Conservation (phyloP, 2,797 vertebrate genomes). For the Syngnathus rostellatus region DNA sequence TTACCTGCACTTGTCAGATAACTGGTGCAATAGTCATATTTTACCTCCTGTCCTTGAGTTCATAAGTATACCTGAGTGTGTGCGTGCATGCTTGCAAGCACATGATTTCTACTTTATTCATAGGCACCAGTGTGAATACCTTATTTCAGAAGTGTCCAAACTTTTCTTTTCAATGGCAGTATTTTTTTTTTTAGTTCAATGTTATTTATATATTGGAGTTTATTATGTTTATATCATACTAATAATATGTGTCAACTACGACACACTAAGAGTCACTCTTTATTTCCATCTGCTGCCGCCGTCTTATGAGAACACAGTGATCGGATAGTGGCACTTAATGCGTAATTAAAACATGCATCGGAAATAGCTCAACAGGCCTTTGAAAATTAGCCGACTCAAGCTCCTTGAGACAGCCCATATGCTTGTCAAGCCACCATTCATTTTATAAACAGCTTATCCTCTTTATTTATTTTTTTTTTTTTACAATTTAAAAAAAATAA, state of each 20-base stretch:
- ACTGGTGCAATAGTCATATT: conserved; percentile 10
- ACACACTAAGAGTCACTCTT: neutral
- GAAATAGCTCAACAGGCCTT: neutral
- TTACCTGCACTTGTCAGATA: conserved; percentile 18
- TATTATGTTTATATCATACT: too few species aligned
- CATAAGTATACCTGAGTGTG: too few species aligned
- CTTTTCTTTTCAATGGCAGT: too few species aligned
- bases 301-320: neutral
- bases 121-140: too few species aligned
- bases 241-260: too few species aligned
- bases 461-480: neutral
- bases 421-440: neutral
- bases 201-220: too few species aligned
- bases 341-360: neutral
- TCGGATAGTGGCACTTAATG: neutral
- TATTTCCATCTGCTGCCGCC: neutral
- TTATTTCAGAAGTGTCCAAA: too few species aligned
- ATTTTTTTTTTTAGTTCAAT: too few species aligned
- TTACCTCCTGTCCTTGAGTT: conserved; percentile 2
- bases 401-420: neutral
- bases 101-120: too few species aligned
- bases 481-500: neutral
- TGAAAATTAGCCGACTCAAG: neutral
- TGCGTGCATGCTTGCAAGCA: too few species aligned
- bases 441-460: too few species aligned